These are phyloP conservation scores for Acrossocheilus fasciatus DNA, from an alignment of 2,797 vertebrate species.

Conservation along the genomic window DNA sequence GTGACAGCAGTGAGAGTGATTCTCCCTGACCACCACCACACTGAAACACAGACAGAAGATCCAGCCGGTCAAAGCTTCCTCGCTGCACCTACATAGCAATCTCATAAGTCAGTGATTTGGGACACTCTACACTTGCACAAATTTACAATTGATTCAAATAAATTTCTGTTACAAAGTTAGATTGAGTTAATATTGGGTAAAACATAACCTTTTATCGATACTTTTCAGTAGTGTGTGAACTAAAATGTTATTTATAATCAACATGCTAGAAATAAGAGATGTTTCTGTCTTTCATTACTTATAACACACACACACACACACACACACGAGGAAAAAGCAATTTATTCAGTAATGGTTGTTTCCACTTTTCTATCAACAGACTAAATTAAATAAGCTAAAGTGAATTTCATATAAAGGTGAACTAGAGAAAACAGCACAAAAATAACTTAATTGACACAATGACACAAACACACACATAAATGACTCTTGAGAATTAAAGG, in stretches of 20 bases:
- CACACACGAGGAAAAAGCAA: neutral
- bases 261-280: neutral
- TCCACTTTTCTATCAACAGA: constrained; percentile 1
- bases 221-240: neutral
- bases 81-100: neutral
- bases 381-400: neutral
- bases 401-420: neutral
- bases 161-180: neutral
- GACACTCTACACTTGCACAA: neutral
- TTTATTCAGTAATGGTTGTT: constrained; percentile 17
- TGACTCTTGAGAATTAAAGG: neutral
- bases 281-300: neutral
- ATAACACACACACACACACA: neutral
- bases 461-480: neutral
- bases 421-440: neutral
- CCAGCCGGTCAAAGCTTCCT: neutral
- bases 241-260: neutral
- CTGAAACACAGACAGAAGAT: neutral
- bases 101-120: neutral
- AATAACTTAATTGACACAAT: neutral
- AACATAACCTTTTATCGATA: neutral
- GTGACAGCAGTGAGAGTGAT: neutral
- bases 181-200: neutral
- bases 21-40: neutral
- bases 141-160: neutral